Evolutionary conservation across 2,888 invertebrate species (phyloP), one percentile per base, ranked within the genome.

Genomic region (Orthosia cruda): DNA sequence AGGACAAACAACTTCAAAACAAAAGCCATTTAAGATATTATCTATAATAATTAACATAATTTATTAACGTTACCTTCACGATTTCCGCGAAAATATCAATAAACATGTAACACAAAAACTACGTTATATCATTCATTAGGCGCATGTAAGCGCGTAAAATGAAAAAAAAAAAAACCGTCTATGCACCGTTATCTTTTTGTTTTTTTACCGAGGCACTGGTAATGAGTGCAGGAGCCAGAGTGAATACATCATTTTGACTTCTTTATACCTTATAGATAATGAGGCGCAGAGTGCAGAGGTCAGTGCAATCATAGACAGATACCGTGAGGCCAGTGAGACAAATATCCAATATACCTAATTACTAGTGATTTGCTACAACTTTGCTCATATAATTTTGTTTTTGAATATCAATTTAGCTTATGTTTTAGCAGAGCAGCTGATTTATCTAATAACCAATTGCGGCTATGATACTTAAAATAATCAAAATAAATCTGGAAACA

Each of bases 241-340:
- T 91, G 92, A 93, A 93, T 93, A 94, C 89, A 93, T 94, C 92
- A 90, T 91, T 94, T 93, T 94, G 93, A 93, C 93, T 94, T 93
- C 94, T 94, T 93, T 92, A 94, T 94, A 95, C 94, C 94, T 94
- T 92, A 84, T 88, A 93, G 94, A 95, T 95, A 95, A 95, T 91
- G 91, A 92, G 91, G 85, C 90, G 88, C 92, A 89, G 83, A 90
- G 95, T 92, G 89, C 95, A 93, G 85, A 92, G 96, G 96, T 95
- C 94, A 91, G 77, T 96, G 96, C 96, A 96, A 96, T 96, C 96
- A 91, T 92, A 92, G 89, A 84, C 91, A 90, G 96, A 96, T 96
- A 96, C 89, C 82, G 90, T 88, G 92, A 88, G 91, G 92, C 90
- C 91, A 91, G 77, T 63, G 90, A 92, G 92, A 94, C 95, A 95